These are phyloP conservation scores for Drosophila micromelanica DNA, from an alignment of 1,140 invertebrate genomes.

Conservation along the genomic window DNA sequence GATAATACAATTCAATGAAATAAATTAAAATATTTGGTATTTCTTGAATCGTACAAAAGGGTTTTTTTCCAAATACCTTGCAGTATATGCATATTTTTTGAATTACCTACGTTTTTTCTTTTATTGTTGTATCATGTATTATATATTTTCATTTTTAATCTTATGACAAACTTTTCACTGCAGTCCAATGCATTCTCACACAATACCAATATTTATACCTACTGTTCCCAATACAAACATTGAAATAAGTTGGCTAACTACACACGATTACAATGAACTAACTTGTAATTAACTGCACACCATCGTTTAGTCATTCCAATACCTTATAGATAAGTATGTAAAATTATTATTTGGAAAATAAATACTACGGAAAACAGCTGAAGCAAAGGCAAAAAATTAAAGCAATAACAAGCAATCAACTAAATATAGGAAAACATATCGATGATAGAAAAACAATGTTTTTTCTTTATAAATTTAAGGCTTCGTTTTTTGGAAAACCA, in stretches of 20 bases:
- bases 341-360: constrained; percentile 58
- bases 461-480: constrained; percentile 44
- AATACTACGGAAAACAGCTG: constrained; percentile 68
- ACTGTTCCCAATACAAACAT: constrained; percentile 56
- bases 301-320: constrained; percentile 18
- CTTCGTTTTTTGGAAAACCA: constrained; percentile 54
- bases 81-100: constrained; percentile 11
- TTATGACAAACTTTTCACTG: constrained; percentile 55
- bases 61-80: constrained; percentile 17
- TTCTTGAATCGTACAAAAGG: constrained; percentile 41
- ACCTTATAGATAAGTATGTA: constrained; percentile 54
- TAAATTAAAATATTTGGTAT: constrained; percentile 22
- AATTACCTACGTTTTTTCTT: constrained; percentile 22
- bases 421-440: constrained; percentile 15
- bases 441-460: constrained; percentile 17
- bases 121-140: constrained; percentile 31
- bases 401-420: constrained; percentile 61
- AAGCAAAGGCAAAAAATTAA: constrained; percentile 38
- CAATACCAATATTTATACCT: constrained; percentile 52
- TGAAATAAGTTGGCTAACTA: constrained; percentile 76
- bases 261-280: constrained; percentile 11
- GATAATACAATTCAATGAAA: constrained; percentile 35
- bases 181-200: constrained; percentile 55
- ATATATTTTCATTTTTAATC: constrained; percentile 40
- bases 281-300: constrained; percentile 30